phyloP scores from a whole-genome alignment of 1,140 invertebrate species.

The Amyelois transitella region DNA sequence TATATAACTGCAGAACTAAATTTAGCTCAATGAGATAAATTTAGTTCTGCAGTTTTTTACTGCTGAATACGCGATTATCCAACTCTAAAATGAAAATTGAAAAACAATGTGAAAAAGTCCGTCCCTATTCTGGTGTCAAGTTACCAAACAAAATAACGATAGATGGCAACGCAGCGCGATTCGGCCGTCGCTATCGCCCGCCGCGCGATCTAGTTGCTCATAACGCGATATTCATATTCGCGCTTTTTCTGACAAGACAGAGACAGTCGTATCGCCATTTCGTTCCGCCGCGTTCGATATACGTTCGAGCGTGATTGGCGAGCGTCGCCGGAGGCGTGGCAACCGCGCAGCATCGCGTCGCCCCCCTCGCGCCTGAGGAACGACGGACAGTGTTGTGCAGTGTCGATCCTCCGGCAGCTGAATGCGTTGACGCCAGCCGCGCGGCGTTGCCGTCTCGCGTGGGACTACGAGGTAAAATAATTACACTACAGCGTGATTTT shows the following conservation, averaged over 20 bases:
- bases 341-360: constrained; percentile 46
- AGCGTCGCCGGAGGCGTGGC: constrained; percentile 40
- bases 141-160: neutral
- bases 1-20: too few species aligned
- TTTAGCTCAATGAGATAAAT: too few species aligned
- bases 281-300: constrained; percentile 24
- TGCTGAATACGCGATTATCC: too few species aligned
- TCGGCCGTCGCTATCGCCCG: neutral
- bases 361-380: constrained; percentile 51
- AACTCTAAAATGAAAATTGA: too few species aligned
- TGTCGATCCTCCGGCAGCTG: constrained; percentile 61
- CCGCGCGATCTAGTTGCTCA: neutral
- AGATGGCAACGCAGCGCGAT: neutral
- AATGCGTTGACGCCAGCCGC: constrained; percentile 55
- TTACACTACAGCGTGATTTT: neutral
- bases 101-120: too few species aligned
- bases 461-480: constrained; percentile 54
- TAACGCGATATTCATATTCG: neutral
- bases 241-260: constrained; percentile 29
- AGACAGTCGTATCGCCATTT: constrained; percentile 28
- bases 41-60: too few species aligned
- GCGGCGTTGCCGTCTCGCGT: constrained; percentile 62
- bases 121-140: too few species aligned
- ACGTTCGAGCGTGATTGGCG: constrained; percentile 33
- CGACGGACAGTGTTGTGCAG: constrained; percentile 46